Evolutionary conservation across 2,797 vertebrate genomes (phyloP).

Genomic region (Chrysocyon brachyurus): DNA sequence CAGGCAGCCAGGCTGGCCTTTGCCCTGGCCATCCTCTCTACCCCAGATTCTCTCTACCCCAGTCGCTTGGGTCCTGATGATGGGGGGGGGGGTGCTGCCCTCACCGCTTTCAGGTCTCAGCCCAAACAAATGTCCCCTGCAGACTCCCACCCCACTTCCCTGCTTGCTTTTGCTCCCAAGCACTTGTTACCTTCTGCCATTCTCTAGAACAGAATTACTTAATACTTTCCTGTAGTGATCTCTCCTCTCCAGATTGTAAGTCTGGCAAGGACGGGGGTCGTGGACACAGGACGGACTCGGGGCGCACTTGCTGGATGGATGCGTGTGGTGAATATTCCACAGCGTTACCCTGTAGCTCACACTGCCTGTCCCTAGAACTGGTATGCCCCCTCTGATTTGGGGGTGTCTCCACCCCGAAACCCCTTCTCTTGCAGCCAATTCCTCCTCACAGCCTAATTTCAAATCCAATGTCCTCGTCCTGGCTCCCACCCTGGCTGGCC

Average conservation of each 20-base stretch:
- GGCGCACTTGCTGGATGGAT: not conserved
- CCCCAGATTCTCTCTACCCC: not conserved
- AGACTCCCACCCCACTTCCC: not conserved
- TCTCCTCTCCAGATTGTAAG: not conserved
- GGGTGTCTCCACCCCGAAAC: not conserved
- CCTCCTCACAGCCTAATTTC: not conserved
- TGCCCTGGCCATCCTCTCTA: too few species aligned
- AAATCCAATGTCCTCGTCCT: not conserved
- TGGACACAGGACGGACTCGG: not conserved
- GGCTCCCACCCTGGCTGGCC: accelerated
- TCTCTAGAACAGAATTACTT: not conserved
- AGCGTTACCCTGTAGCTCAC: not conserved
- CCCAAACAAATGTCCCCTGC: not conserved
- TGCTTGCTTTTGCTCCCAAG: not conserved
- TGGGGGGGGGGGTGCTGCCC: not conserved
- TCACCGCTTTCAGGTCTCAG: not conserved
- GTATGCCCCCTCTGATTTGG: not conserved
- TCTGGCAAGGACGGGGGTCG: accelerated
- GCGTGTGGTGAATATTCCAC: accelerated
- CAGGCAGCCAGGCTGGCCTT: not conserved
- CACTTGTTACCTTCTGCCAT: not conserved
- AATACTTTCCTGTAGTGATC: accelerated
- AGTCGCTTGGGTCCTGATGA: not conserved
- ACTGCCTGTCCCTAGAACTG: accelerated
- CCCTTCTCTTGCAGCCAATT: not conserved